Percentiles rank a stretch among this genome's conserved stretches.
Evolutionary conservation across 2,888 invertebrate genomes (phyloP).

Genomic region (Microdon myrmicae): DNA sequence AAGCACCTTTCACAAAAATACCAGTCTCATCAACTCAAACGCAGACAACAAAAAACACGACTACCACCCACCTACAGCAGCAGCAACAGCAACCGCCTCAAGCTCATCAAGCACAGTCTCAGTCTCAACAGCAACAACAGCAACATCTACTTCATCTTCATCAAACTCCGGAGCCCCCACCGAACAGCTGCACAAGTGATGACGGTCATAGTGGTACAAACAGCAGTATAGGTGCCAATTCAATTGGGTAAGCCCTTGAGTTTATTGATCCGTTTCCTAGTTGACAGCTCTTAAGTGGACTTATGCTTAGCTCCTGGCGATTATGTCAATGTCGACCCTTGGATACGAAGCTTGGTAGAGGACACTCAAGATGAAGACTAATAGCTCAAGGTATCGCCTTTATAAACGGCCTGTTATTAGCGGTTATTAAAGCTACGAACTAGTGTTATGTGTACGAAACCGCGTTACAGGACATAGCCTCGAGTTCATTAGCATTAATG

Average conservation of each 20-base stretch:
- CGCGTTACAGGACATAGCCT: too few relatives aligned
- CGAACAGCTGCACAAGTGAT: conserved; percentile 55
- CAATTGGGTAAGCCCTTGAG: conserved; percentile 58
- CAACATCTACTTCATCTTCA: conserved; percentile 23
- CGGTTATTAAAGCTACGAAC: too few relatives aligned
- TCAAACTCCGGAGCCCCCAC: conserved; percentile 33
- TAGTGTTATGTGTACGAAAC: too few relatives aligned
- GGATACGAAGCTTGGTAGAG: too few relatives aligned
- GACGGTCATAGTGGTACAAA: conserved; percentile 59
- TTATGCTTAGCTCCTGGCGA: too few relatives aligned
- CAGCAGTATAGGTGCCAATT: conserved; percentile 56
- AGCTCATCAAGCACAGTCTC: conserved; percentile 12
- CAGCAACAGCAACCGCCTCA: conserved; percentile 32
- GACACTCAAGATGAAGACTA: too few relatives aligned
- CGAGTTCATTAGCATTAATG: too few relatives aligned
- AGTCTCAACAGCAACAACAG: too few relatives aligned
- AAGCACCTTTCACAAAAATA: conserved; percentile 65
- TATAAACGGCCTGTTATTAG: too few relatives aligned
- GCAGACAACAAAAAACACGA: conserved; percentile 60
- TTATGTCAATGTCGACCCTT: too few relatives aligned
- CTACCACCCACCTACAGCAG: conserved; percentile 18
- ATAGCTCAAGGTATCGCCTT: too few relatives aligned
- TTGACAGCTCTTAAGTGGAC: too few relatives aligned
- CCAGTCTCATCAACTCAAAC: conserved; percentile 64
- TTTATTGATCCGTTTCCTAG: conserved; percentile 3